Conservation (phyloP, 2,797 vertebrate genomes). For the Sebastes cheni region DNA sequence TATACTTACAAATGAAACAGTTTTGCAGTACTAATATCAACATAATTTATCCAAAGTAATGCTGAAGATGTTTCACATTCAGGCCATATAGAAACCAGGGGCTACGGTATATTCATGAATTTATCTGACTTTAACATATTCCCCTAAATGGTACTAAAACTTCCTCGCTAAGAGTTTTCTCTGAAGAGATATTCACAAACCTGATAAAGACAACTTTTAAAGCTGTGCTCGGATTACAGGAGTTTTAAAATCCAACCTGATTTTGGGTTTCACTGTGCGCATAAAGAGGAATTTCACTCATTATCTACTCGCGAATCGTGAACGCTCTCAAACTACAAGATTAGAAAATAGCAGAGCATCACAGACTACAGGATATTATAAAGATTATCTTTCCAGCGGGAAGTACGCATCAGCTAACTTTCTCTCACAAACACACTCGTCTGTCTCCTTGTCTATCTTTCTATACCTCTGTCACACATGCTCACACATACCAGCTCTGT, state of each 20-base stretch:
- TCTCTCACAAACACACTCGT: neutral
- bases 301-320: neutral
- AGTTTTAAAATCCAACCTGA: neutral
- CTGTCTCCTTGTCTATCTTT: neutral
- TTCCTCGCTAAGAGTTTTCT: neutral
- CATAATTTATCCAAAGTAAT: neutral
- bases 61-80: neutral
- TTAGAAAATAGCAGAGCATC: slow-evolving; percentile 14
- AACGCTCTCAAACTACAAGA: slow-evolving; percentile 1
- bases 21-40: neutral
- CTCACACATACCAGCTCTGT: neutral
- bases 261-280: neutral
- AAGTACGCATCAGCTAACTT: neutral
- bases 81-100: neutral
- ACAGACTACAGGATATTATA: slow-evolving; percentile 26
- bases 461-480: neutral
- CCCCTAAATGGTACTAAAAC: neutral
- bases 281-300: neutral
- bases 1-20: neutral
- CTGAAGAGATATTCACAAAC: neutral
- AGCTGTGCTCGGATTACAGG: neutral
- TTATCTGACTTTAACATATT: neutral
- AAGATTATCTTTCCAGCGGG: slow-evolving; percentile 27
- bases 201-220: slow-evolving; percentile 8
- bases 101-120: neutral